Evolutionary conservation across 2,888 invertebrate species (phyloP), one percentile per base, ranked within the genome.

Genomic region (Melinopterus prodromus): DNA sequence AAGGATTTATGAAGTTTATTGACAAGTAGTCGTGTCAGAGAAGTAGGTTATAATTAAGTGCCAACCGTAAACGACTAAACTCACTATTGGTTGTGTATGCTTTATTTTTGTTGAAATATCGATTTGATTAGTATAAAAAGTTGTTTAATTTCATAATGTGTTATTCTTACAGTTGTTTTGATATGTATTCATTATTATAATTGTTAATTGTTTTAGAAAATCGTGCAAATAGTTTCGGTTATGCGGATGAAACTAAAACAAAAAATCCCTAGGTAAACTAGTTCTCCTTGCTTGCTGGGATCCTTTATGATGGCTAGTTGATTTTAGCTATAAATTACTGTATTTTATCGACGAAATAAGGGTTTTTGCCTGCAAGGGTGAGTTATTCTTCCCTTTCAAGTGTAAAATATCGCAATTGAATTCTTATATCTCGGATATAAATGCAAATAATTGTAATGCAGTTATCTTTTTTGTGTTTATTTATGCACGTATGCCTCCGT

Each of bases 11-110:
- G 9, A 12, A 53, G 53, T 53, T 53, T 53, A 53, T 53, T 53
- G 53, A 53, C 53, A 53, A 53, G 53, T 53, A n/a, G 53, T 53
- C 53, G 53, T 53, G 53, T 53, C 53, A 53, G 53, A 53, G 53
- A 53, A 53, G 53, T 53, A 53, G 53, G 53, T 53, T 53, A 53
- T 53, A 53, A 53, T 53, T 53, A 53, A 12, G 2, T 53, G 12
- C 53, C 53, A 53, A 53, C 53, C 53, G 2, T 53, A 4, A 53
- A 53, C 7, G 9, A 53, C 53, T 1, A 53, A 53, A 53, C 53
- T 53, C 53, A 12, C 53, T 53, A 53, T 53, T 26, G 26, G 26
- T 26, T 26, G 3, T 26, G 26, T 26, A 1, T 53, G 53, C 2
- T 6, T 53, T 53, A 53, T 53, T 53, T 53, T 53, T 53, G 53